These are phyloP conservation scores for Tyrophagus putrescentiae DNA, from an alignment of 1,140 invertebrate species.

Conservation along the genomic window DNA sequence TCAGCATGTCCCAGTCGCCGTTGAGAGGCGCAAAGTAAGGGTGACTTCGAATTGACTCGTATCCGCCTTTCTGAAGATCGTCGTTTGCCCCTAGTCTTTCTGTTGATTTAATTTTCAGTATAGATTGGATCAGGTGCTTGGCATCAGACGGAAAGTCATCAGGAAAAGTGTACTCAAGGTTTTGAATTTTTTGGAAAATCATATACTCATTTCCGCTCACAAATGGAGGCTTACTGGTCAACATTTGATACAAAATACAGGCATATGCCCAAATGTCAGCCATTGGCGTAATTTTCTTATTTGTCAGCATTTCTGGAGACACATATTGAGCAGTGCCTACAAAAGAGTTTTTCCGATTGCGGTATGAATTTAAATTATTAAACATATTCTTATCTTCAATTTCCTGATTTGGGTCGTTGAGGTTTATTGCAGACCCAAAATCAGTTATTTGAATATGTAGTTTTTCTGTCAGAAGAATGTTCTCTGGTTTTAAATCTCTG, in stretches of 20 bases:
- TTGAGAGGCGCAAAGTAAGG: conserved; percentile 53
- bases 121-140: conserved; percentile 67
- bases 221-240: conserved; percentile 81
- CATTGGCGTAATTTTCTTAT: conserved; percentile 51
- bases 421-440: conserved; percentile 88
- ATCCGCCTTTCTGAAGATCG: conserved; percentile 41
- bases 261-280: conserved; percentile 95
- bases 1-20: background rate
- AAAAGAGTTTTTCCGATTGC: conserved; percentile 27
- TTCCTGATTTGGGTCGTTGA: conserved; percentile 33
- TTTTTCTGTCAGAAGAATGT: conserved; percentile 59
- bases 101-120: conserved; percentile 63
- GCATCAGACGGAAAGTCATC: conserved; percentile 68
- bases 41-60: conserved; percentile 66
- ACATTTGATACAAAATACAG: conserved; percentile 94
- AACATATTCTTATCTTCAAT: background rate
- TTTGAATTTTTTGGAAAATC: conserved; percentile 89
- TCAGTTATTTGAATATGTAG: conserved; percentile 95
- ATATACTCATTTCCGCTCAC: conserved; percentile 78
- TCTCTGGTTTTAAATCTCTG: conserved; percentile 45
- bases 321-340: conserved; percentile 92
- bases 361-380: conserved; percentile 10
- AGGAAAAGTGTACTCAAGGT: conserved; percentile 79
- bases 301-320: conserved; percentile 79
- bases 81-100: conserved; percentile 70